Evolutionary conservation across 2,888 invertebrate genomes (phyloP).

Genomic region (Allophyes oxyacanthae): DNA sequence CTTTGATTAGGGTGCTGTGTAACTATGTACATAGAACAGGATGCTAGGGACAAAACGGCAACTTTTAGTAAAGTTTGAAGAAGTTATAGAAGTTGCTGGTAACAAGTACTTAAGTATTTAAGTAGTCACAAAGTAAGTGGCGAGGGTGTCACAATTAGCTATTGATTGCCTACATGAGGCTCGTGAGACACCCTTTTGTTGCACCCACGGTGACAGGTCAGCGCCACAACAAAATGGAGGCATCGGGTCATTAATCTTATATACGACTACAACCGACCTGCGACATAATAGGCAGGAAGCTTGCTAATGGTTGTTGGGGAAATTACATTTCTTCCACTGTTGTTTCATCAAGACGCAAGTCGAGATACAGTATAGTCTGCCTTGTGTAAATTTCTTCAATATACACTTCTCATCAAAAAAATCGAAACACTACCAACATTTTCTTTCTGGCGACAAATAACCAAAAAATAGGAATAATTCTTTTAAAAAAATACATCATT

Average conservation of each 20-base stretch:
- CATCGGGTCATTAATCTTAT: slow-evolving; percentile 82
- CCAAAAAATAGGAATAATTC: too few relatives aligned
- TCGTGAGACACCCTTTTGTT: slow-evolving; percentile 69
- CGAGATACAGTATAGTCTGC: slow-evolving; percentile 41
- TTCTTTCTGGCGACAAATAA: too few relatives aligned
- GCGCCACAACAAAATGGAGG: slow-evolving; percentile 71
- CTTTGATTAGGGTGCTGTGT: slow-evolving; percentile 26
- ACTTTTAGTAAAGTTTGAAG: slow-evolving; percentile 34
- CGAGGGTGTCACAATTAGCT: slow-evolving; percentile 61
- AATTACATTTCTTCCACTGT: slow-evolving; percentile 80
- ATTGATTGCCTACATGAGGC: slow-evolving; percentile 61
- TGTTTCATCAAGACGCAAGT: slow-evolving; percentile 62
- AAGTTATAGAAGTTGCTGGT: slow-evolving; percentile 21
- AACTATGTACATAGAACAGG: slow-evolving; percentile 15
- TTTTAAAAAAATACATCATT: too few relatives aligned
- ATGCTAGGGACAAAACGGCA: slow-evolving; percentile 12
- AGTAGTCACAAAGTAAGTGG: slow-evolving; percentile 14
- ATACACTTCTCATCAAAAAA: too few relatives aligned
- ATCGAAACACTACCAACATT: too few relatives aligned
- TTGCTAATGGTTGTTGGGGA: slow-evolving; percentile 79
- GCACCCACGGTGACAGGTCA: slow-evolving; percentile 73
- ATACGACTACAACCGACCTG: slow-evolving; percentile 76
- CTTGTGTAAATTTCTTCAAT: slow-evolving; percentile 62
- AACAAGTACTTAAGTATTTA: slow-evolving; percentile 29
- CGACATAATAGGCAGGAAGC: slow-evolving; percentile 76